These are phyloP conservation scores for Dermochelys coriacea DNA, from an alignment of 2,797 vertebrate species.

Conservation along the genomic window DNA sequence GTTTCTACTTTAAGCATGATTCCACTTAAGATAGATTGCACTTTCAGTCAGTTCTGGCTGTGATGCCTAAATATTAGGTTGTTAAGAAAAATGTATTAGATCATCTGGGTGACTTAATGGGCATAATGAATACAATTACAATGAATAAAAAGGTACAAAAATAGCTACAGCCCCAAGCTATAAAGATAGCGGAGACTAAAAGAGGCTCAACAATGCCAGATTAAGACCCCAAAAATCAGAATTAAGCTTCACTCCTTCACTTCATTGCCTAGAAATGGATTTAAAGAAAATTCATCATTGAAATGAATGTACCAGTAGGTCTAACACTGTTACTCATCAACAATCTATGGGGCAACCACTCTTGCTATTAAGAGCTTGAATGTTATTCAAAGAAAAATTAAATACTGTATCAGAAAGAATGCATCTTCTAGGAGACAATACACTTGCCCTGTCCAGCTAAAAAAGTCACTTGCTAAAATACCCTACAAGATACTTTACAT, in stretches of 20 bases:
- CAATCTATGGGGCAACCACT: background rate
- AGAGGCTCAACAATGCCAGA: background rate
- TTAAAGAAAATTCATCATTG: background rate
- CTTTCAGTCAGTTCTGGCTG: too few species aligned
- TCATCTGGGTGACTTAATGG: background rate
- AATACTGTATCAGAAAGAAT: background rate
- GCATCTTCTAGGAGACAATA: background rate
- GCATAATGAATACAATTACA: background rate
- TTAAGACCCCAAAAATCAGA: background rate
- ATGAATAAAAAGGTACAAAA: background rate
- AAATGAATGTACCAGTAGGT: background rate
- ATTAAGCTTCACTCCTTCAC: background rate
- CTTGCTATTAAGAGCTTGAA: background rate
- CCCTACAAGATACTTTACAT: background rate
- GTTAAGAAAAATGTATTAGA: background rate
- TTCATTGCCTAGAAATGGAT: background rate
- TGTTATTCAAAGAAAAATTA: background rate
- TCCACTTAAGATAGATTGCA: background rate
- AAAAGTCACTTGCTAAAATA: background rate
- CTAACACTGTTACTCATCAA: background rate
- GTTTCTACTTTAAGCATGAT: background rate
- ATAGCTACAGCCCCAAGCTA: background rate
- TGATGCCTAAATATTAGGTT: rapidly evolving
- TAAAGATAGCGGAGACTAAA: background rate
- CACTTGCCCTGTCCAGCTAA: background rate